phyloP scores from a whole-genome alignment of 2,888 invertebrate genomes.

The Oligia latruncula region DNA sequence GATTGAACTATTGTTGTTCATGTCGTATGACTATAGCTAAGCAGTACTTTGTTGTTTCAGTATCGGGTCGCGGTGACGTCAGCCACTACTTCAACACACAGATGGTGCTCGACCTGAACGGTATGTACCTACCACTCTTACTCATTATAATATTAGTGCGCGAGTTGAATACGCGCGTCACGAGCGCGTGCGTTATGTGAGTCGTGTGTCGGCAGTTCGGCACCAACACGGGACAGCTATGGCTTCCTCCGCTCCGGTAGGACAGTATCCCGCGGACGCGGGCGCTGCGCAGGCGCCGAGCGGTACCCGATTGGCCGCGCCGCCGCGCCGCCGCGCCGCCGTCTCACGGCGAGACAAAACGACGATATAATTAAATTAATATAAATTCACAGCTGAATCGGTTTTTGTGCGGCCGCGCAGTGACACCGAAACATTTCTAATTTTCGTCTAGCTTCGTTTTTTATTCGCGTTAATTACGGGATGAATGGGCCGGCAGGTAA shows the following conservation, averaged over 20 bases:
- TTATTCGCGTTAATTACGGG: constrained; percentile 86
- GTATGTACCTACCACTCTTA: constrained; percentile 74
- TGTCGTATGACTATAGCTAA: neutral
- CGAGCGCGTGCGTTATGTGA: constrained; percentile 69
- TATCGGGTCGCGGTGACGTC: constrained; percentile 88
- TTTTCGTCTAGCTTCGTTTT: constrained; percentile 84
- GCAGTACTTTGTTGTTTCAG: constrained; percentile 80
- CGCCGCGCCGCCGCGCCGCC: constrained; percentile 35
- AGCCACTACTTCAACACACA: constrained; percentile 88
- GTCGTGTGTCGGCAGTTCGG: constrained; percentile 23
- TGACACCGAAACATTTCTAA: constrained; percentile 86
- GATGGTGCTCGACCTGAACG: constrained; percentile 89
- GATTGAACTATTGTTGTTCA: neutral
- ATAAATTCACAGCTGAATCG: constrained; percentile 78
- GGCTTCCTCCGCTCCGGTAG: constrained; percentile 37
- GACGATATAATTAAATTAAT: constrained; percentile 86
- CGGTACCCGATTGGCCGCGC: constrained; percentile 21
- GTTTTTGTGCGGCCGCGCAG: constrained; percentile 76
- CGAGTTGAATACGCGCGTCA: constrained; percentile 68
- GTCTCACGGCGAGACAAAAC: constrained; percentile 79
- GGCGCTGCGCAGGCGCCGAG: constrained; percentile 18
- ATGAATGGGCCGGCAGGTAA: constrained; percentile 81
- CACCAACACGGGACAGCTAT: constrained; percentile 23
- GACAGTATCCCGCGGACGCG: neutral
- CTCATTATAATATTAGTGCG: constrained; percentile 73